Conservation (phyloP, 2,113 vertebrate species). For the rabbit (Oryctolagus cuniculus) region DNA sequence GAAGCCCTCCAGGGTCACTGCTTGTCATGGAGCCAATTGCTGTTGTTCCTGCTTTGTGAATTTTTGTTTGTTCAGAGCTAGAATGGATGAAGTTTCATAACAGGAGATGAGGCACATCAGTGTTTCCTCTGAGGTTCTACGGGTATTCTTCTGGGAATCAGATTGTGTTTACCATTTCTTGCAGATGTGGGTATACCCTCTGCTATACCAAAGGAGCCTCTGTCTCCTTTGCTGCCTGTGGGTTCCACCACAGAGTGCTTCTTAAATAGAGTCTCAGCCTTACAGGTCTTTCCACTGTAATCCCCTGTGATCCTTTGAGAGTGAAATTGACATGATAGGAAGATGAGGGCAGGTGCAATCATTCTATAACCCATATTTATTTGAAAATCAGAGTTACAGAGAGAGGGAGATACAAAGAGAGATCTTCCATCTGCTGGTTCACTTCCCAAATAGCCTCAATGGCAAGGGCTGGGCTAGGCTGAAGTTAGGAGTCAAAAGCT, state of each 20-base stretch:
- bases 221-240: background rate
- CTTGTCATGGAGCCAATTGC: background rate
- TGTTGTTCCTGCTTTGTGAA: background rate
- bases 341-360: background rate
- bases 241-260: background rate
- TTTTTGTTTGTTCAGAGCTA: constrained; percentile 6
- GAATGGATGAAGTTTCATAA: background rate
- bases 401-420: too few species aligned
- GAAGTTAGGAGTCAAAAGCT: too few species aligned
- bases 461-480: too few species aligned
- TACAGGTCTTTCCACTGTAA: background rate
- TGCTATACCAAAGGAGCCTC: too few species aligned
- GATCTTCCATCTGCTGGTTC: too few species aligned
- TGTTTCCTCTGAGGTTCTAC: background rate
- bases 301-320: background rate
- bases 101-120: background rate
- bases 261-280: background rate
- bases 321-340: background rate
- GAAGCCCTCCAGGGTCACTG: background rate
- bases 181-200: background rate
- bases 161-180: background rate
- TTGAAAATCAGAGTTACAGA: too few species aligned
- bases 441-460: too few species aligned
- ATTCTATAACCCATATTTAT: background rate
- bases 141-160: background rate